Evolutionary conservation across 2,113 vertebrate species (phyloP).

Genomic region (Perca fluviatilis): DNA sequence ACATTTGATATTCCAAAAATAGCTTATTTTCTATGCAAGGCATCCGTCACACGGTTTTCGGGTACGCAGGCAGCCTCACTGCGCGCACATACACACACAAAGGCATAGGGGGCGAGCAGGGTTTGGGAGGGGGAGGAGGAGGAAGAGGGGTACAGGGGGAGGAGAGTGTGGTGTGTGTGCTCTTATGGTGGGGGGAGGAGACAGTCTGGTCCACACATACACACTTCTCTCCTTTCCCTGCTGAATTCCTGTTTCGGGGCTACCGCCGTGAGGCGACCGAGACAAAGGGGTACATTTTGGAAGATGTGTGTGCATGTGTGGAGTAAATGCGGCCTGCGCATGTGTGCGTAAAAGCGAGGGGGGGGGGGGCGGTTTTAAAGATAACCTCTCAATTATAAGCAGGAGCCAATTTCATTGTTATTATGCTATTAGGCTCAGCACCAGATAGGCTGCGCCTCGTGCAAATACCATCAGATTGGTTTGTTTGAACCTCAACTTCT

Average conservation of each 20-base stretch:
- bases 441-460: not conserved
- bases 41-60: constrained; percentile 62
- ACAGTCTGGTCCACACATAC: constrained; percentile 76
- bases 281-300: constrained; percentile 74
- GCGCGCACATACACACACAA: constrained; percentile 59
- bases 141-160: constrained; percentile 35
- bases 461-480: not conserved
- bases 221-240: constrained; percentile 20
- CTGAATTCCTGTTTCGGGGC: constrained; percentile 75
- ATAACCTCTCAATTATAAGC: constrained; percentile 35
- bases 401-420: constrained; percentile 25
- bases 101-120: constrained; percentile 53
- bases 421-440: constrained; percentile 20
- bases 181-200: constrained; percentile 78
- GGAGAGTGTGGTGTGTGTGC: constrained; percentile 64
- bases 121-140: constrained; percentile 7
- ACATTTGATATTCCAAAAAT: not conserved
- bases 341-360: constrained; percentile 64
- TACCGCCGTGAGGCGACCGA: constrained; percentile 63
- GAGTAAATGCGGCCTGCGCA: constrained; percentile 29
- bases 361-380: constrained; percentile 32
- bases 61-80: constrained; percentile 64
- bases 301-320: constrained; percentile 29
- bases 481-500: not conserved
- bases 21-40: constrained; percentile 28